A percentile compares a stretch with the other conserved stretches of the same genome.
These are phyloP conservation scores for Malurus elegans DNA, from an alignment of 2,113 vertebrate species.

Conservation along the genomic window DNA sequence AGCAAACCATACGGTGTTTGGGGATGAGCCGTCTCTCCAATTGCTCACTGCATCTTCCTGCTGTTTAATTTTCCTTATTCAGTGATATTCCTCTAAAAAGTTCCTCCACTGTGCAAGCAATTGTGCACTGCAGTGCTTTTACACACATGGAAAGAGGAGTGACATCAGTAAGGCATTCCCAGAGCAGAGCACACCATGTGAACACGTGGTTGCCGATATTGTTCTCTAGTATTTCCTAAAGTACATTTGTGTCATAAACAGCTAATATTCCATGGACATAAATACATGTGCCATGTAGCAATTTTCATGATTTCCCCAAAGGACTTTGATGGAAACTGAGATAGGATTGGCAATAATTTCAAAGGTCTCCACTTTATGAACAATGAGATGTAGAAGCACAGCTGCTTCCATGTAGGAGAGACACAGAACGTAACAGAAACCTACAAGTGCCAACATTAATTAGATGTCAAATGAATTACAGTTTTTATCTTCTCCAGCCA, in stretches of 20 bases:
- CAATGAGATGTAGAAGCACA: background rate
- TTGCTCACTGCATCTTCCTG: background rate
- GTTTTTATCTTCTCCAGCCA: background rate
- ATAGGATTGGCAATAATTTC: background rate
- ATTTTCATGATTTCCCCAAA: background rate
- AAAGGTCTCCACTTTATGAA: background rate
- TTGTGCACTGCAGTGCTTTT: background rate
- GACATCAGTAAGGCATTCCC: background rate
- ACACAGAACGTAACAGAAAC: background rate
- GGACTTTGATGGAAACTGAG: background rate
- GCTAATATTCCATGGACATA: background rate
- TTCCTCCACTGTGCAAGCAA: background rate
- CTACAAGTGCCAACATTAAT: background rate
- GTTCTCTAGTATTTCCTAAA: background rate
- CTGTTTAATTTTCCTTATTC: background rate
- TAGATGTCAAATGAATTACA: background rate
- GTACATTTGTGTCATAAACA: background rate
- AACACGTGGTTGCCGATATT: background rate
- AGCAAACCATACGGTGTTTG: background rate
- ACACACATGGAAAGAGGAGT: background rate
- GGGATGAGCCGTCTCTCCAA: background rate
- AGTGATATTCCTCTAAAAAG: background rate
- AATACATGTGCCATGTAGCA: background rate
- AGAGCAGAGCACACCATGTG: background rate
- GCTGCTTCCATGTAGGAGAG: background rate